Base-by-base conservation (phyloP, 1,140 invertebrate genomes). In the Macrobrachium rosenbergii region DNA sequence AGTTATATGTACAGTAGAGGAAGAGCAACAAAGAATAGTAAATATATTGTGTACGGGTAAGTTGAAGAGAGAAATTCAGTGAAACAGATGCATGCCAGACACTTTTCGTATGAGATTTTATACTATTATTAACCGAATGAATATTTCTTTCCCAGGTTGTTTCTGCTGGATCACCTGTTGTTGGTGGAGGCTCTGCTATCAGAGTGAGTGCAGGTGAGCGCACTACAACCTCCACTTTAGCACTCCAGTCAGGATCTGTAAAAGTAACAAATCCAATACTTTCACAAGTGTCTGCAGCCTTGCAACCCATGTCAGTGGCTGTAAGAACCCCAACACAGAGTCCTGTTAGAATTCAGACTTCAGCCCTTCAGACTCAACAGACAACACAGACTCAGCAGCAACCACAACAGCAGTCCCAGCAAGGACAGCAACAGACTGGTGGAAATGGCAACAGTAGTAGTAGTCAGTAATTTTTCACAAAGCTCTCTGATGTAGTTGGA, bases 321-420 rank as follows among this genome's bases (percentile, higher is more conserved):
- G 80, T 89, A 8, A 80, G 85, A 45, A 73, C 67, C 58, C 73
- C 88, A n/a, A 72, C 88, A 59, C 82, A 82, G 62, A 83, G 67
- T 69, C 84, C 88, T 21, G 88, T 86, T 59, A 83, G 83, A 80
- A 87, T 84, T 75, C 88, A 89, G 78, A 89, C 88, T 23, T 83
- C 88, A 63, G 82, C 88, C 45, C 77, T 85, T 10, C 83, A 86
- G 43, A 79, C 77, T 6, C 82, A 86, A 69, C 83, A 82, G n/a
- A 76, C 88, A 60, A 78, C 88, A 23, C 83, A 81, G 23, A 79
- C 83, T 16, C 82, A 84, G 69, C 88, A 89, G 60, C 82, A 79
- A 37, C 60, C 58, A 21, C 82, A 79, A 45, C 87, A 82, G 82
- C 72, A 77, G 62, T 59, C 63, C 16, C 82, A 83, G 58, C 79